Evolutionary conservation across 1,140 invertebrate species (phyloP), one percentile per base, ranked within the genome.

Genomic region (Anastrepha obliqua): DNA sequence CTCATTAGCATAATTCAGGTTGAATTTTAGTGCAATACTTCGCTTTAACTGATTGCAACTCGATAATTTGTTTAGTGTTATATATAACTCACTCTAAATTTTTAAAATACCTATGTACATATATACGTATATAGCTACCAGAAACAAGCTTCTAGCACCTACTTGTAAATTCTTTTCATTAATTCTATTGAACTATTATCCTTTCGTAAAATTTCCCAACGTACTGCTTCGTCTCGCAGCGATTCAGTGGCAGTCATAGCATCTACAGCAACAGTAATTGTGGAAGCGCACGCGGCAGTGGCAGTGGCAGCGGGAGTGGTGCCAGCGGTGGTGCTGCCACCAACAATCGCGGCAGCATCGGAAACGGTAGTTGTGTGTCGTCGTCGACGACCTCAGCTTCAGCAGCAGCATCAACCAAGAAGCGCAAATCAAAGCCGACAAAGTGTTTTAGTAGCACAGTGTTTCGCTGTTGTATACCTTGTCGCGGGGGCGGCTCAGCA

Each of bases 391-490:
- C 58, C 87, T 62, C 20, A 86, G 65, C 81, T 86, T 39, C 85
- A 81, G n/a, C 88, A 90, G 90, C 90, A 89, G 89, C 89, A 86
- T 81, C 88, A 87, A 29, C 39, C 51, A 87, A 87, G 67, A 60
- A 58, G 87, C 90, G 91, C 17, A 92, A 92, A 88, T 90, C 91
- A 59, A 92, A 92, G 88, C 87, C 88, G 86, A 87, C 89, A 78
- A 92, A 92, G 91, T 92, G 91, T 88, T 93, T 93, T 89, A 90
- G 92, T 93, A 94, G 94, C 91, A 95, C 94, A 94, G 94, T 95
- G 94, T 95, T 95, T 94, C 95, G 95, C 94, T 95, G 95, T 94
- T 95, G 95, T 94, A 94, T 95, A 94, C 95, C 95, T 94, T 95
- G 94, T 94, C 95, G 94, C 94, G 95, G 95, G 94, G 94, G 94